These are phyloP conservation scores for Xenopus laevis DNA, from an alignment of 2,113 vertebrate genomes.

Conservation along the genomic window DNA sequence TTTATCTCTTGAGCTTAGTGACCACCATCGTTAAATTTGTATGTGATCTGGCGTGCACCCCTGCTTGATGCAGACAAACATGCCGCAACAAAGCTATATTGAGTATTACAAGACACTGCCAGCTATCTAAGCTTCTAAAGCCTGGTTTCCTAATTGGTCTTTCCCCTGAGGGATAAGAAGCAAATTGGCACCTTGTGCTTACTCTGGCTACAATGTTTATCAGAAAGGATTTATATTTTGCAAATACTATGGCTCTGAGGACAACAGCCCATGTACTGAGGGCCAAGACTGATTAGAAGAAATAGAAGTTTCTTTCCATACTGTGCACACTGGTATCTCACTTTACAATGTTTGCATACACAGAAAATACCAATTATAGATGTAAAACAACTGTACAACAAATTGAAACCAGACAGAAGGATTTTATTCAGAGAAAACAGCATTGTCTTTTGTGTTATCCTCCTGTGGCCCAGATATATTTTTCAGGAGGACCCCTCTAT, in stretches of 20 bases:
- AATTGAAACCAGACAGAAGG: too few species aligned
- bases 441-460: too few species aligned
- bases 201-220: too few species aligned
- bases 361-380: too few species aligned
- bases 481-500: too few species aligned
- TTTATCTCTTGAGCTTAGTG: conserved; percentile 18
- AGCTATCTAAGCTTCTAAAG: conserved; percentile 42
- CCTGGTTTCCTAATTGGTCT: conserved; percentile 42
- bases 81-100: conserved; percentile 28
- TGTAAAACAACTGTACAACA: too few species aligned
- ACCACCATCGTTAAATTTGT: conserved; percentile 17
- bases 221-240: conserved; percentile 30
- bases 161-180: conserved; percentile 37
- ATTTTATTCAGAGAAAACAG: too few species aligned
- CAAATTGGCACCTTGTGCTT: conserved; percentile 31
- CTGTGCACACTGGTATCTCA: too few species aligned
- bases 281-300: too few species aligned
- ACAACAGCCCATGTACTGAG: conserved; percentile 1
- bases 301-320: too few species aligned
- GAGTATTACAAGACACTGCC: conserved; percentile 27
- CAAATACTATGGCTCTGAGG: conserved; percentile 30
- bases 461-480: too few species aligned
- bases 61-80: conserved; percentile 33
- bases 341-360: too few species aligned
- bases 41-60: conserved; percentile 18